phyloP scores from a whole-genome alignment of 2,888 invertebrate genomes.

The Bellardia pandia region DNA sequence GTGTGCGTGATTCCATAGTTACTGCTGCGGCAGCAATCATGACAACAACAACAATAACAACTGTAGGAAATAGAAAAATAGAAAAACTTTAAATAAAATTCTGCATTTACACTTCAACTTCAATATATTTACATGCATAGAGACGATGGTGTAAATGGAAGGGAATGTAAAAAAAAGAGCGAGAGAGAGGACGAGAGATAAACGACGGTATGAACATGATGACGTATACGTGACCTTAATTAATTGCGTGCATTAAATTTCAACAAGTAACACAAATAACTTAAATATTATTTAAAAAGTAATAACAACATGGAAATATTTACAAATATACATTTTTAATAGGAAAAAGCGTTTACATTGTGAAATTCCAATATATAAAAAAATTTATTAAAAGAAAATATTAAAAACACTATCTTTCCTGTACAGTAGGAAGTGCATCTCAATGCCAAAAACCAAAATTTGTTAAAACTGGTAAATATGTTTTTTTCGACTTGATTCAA shows the following conservation, averaged over 20 bases:
- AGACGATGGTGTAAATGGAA: not conserved
- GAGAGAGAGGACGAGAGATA: not conserved
- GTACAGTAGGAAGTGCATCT: too few relatives aligned
- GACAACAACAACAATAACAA: not conserved
- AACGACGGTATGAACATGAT: slow-evolving; percentile 30
- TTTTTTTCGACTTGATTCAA: too few relatives aligned
- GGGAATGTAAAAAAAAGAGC: not conserved
- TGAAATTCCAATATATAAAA: too few relatives aligned
- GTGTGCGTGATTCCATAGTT: slow-evolving; percentile 10
- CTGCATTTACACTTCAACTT: not conserved
- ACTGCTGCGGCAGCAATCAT: slow-evolving; percentile 8
- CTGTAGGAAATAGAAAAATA: not conserved
- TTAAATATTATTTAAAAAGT: not conserved
- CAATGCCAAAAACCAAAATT: too few relatives aligned
- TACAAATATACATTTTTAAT: too few relatives aligned
- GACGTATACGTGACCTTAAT: slow-evolving; percentile 56
- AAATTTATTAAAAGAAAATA: too few relatives aligned
- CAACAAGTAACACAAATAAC: slow-evolving; percentile 10
- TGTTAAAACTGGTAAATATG: too few relatives aligned
- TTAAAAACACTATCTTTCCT: too few relatives aligned
- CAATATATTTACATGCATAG: too few relatives aligned
- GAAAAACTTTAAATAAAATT: not conserved
- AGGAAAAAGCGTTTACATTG: too few relatives aligned
- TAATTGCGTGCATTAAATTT: slow-evolving; percentile 60
- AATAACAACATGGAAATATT: not conserved